phyloP scores from a whole-genome alignment of 2,113 vertebrate species.

The Macquaria ambigua region DNA sequence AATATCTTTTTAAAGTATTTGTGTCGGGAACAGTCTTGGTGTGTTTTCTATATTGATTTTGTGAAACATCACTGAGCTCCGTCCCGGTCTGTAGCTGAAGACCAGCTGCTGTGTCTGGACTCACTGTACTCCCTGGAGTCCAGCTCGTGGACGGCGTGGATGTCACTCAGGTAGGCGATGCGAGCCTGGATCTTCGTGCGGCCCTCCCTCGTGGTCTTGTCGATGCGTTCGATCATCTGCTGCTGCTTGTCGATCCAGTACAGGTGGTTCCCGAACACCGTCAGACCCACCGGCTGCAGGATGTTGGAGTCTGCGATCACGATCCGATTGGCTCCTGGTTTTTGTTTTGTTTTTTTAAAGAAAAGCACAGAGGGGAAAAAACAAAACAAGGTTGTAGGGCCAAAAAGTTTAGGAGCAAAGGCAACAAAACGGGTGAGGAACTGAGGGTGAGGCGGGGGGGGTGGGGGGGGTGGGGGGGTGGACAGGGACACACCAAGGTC shows the following conservation, averaged over 20 bases:
- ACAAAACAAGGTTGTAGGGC: conserved; percentile 64
- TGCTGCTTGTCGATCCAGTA: conserved; percentile 99
- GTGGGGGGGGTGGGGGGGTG: conserved; percentile 30
- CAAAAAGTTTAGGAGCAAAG: conserved; percentile 62
- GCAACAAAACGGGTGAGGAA: conserved; percentile 66
- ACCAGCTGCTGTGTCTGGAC: conserved; percentile 41
- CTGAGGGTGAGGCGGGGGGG: conserved; percentile 52
- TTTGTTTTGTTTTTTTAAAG: background rate
- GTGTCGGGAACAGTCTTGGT: no score
- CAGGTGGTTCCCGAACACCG: conserved; percentile 94
- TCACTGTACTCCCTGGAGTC: conserved; percentile 95
- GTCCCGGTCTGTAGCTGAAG: no score
- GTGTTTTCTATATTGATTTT: no score
- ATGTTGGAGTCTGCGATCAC: conserved; percentile 98
- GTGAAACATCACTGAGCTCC: no score
- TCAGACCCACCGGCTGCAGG: conserved; percentile 95
- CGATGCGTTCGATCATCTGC: conserved; percentile 98
- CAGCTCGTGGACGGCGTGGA: conserved; percentile 95
- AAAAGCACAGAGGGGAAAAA: conserved; percentile 7
- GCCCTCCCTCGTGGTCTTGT: conserved; percentile 92
- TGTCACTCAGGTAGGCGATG: conserved; percentile 94
- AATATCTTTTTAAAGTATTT: no score
- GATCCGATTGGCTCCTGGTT: conserved; percentile 92
- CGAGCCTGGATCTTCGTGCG: conserved; percentile 98
- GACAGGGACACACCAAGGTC: conserved; percentile 30